phyloP scores from a whole-genome alignment of 2,888 invertebrate species.

The Stegana nigrithorax region DNA sequence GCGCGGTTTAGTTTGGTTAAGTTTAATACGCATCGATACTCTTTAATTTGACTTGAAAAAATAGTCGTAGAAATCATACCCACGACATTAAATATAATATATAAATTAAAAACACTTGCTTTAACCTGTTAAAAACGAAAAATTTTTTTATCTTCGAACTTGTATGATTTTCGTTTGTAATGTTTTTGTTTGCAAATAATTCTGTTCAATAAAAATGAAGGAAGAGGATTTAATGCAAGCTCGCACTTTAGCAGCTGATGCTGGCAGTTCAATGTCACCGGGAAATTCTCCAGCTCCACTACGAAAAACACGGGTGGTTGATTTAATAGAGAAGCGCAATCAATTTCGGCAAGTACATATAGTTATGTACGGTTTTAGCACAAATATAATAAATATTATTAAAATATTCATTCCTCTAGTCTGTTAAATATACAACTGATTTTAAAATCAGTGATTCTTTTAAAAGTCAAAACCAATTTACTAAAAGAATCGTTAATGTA shows the following conservation, averaged over 20 bases:
- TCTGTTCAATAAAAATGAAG: slow-evolving; percentile 33
- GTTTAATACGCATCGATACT: background rate
- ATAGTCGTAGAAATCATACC: background rate
- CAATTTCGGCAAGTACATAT: slow-evolving; percentile 78
- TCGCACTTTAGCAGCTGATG: slow-evolving; percentile 73
- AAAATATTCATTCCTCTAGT: too few relatives aligned
- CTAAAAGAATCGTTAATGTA: too few relatives aligned
- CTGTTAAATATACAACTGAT: too few relatives aligned
- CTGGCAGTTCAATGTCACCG: slow-evolving; percentile 66
- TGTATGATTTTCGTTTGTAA: background rate
- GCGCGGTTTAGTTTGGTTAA: slow-evolving; percentile 28
- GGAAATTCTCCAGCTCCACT: slow-evolving; percentile 74
- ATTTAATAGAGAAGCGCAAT: slow-evolving; percentile 76
- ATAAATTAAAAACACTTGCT: background rate
- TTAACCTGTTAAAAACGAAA: background rate
- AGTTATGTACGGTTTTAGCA: too few relatives aligned
- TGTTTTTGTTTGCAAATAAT: background rate
- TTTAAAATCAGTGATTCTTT: too few relatives aligned
- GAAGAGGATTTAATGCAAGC: slow-evolving; percentile 73
- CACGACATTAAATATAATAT: background rate
- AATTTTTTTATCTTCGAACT: background rate
- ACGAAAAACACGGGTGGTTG: slow-evolving; percentile 74
- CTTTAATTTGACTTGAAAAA: background rate
- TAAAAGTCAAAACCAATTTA: too few relatives aligned
- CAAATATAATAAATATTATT: too few relatives aligned